Conservation (phyloP, 2,113 vertebrate genomes). For the Myotis yumanensis region DNA sequence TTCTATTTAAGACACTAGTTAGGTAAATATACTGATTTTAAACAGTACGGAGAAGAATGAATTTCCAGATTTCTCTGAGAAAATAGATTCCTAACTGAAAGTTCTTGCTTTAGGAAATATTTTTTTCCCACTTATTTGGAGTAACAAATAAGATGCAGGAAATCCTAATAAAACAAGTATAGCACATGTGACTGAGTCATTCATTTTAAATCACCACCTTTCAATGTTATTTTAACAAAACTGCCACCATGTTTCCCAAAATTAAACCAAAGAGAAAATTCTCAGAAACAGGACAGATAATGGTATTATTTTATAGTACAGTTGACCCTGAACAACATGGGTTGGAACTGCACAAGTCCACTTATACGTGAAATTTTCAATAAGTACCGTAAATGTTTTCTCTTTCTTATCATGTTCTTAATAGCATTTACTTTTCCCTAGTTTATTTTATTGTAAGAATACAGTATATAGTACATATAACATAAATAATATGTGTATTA, state of each 20-base stretch:
- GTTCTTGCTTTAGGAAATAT: not conserved
- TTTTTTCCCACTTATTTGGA: not conserved
- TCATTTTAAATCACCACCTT: not conserved
- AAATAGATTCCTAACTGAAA: not conserved
- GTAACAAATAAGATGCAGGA: not conserved
- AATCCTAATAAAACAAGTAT: not conserved
- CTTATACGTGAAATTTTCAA: not conserved
- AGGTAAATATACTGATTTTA: constrained; percentile 30
- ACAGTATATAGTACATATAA: not conserved
- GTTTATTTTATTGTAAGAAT: not conserved
- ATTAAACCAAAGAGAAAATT: not conserved
- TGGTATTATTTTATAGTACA: not conserved
- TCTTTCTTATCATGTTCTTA: not conserved
- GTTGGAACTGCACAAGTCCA: not conserved
- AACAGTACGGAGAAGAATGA: not conserved
- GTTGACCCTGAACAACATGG: not conserved
- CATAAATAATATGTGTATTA: not conserved
- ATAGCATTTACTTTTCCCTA: not conserved
- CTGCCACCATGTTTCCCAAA: not conserved
- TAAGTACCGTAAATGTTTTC: not conserved
- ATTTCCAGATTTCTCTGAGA: not conserved
- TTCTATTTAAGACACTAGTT: constrained; percentile 1
- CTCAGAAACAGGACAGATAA: not conserved
- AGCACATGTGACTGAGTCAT: not conserved
- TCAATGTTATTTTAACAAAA: not conserved